Evolutionary conservation across 1,140 invertebrate species (phyloP), one percentile per base, ranked within the genome.

Genomic region (Pseudomyrmex pallidus): DNA sequence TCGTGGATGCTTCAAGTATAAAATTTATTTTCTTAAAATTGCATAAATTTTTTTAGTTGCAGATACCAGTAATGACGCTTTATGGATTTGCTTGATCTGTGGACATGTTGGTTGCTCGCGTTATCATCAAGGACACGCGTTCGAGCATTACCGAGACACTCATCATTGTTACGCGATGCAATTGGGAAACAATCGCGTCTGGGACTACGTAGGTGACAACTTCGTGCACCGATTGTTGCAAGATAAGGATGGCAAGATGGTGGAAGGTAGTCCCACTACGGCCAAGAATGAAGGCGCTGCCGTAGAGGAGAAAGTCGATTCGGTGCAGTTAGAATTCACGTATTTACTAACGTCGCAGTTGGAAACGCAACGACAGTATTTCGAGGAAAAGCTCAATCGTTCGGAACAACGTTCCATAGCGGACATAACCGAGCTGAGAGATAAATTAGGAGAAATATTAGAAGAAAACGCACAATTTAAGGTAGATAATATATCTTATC

Each of bases 41-140:
- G 7, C 15, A 73, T 73, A 44, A n/a, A 82, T 44, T 54, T 77
- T 74, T 74, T 82, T 52, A 93, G 92, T 87, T 91, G 90, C 90
- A 77, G 95, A 94, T 70, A 92, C 96, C 85, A 90, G 95, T 95
- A 94, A 91, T 0, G 97, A 99, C 92, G 97, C 98, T 84, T 94
- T 99, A 0, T 99, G 99, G 99, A 99, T 99, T 86, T 99, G 99
- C 94, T 94, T 99, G 17, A 99, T 99, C 85, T 99, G 99, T 94
- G 99, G 99, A 13, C 97, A 99, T 94, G 97, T 99, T 62, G 99
- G 99, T 54, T 99, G 99, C 95, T 94, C 86, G 87, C 97, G 97
- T 80, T 96, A 96, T 89, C 95, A 95, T 83, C 95, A 95, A 25
- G 96, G 96, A 0, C 96, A 97, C 90, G 97, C 97, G 0, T 96